Conservation (phyloP, 2,113 vertebrate species). For the Lagenorhynchus albirostris region DNA sequence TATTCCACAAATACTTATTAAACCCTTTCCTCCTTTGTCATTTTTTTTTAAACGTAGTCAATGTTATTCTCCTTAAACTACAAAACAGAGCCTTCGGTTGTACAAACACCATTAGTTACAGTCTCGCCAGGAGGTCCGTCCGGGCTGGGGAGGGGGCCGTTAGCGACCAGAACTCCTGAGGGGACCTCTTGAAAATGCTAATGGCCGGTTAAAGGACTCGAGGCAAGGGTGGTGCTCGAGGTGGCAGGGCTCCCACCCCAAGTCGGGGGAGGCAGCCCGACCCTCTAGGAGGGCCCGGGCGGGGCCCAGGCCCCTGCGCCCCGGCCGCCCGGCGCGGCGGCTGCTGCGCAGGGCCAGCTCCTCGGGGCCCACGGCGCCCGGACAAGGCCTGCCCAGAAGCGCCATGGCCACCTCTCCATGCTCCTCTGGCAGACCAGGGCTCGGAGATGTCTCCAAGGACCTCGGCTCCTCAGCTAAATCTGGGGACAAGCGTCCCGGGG, state of each 20-base stretch:
- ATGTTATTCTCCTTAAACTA: constrained; percentile 99
- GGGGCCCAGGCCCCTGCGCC: constrained; percentile 62
- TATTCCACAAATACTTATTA: constrained; percentile 2
- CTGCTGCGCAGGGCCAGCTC: constrained; percentile 92
- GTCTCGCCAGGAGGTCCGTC: constrained; percentile 91
- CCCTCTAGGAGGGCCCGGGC: constrained; percentile 58
- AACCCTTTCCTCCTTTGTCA: neutral
- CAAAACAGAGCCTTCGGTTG: constrained; percentile 99
- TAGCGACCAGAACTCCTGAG: constrained; percentile 63
- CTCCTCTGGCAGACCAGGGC: constrained; percentile 80
- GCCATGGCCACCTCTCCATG: constrained; percentile 80
- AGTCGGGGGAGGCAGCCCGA: neutral
- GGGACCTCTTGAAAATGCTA: constrained; percentile 81
- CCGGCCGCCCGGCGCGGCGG: constrained; percentile 86
- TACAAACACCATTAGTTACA: constrained; percentile 99
- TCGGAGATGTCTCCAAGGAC: constrained; percentile 82
- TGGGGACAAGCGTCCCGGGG: constrained; percentile 93
- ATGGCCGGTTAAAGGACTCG: constrained; percentile 80
- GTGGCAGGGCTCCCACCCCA: constrained; percentile 6
- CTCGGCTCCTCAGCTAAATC: constrained; percentile 84
- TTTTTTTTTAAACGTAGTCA: constrained; percentile 90
- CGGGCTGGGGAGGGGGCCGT: neutral
- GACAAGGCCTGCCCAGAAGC: constrained; percentile 66
- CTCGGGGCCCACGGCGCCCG: constrained; percentile 86
- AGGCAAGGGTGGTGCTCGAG: neutral